Conservation (phyloP, 2,888 invertebrate species). For the Halictus quadricinctus region DNA sequence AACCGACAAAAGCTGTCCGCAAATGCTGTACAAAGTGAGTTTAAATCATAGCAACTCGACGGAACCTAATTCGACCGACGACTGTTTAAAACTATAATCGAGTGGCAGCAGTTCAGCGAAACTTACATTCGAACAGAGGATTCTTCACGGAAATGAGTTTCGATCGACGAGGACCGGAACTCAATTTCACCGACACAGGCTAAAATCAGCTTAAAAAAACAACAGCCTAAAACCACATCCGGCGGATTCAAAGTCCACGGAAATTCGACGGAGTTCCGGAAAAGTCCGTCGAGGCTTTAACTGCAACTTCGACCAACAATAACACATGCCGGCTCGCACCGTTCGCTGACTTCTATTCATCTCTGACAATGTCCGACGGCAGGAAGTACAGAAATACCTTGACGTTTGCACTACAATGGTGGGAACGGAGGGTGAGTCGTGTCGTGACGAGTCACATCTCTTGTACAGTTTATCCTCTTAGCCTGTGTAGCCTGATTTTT, state of each 20-base stretch:
- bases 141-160: background rate
- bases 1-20: background rate
- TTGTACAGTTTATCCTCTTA: background rate
- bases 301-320: background rate
- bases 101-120: background rate
- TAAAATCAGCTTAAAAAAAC: background rate
- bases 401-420: background rate
- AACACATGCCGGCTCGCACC: background rate
- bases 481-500: background rate
- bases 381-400: slow-evolving; percentile 11
- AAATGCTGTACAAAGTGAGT: too few species aligned
- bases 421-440: background rate
- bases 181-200: background rate
- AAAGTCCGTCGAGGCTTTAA: background rate
- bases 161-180: background rate
- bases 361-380: background rate
- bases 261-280: background rate
- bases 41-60: background rate
- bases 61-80: background rate
- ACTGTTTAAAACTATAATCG: background rate
- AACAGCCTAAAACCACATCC: background rate
- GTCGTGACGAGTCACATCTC: background rate
- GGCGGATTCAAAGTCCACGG: background rate
- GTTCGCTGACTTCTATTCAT: background rate
- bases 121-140: background rate